Evolutionary conservation across 2,113 vertebrate species (phyloP).

Genomic region (Petroica traversi): DNA sequence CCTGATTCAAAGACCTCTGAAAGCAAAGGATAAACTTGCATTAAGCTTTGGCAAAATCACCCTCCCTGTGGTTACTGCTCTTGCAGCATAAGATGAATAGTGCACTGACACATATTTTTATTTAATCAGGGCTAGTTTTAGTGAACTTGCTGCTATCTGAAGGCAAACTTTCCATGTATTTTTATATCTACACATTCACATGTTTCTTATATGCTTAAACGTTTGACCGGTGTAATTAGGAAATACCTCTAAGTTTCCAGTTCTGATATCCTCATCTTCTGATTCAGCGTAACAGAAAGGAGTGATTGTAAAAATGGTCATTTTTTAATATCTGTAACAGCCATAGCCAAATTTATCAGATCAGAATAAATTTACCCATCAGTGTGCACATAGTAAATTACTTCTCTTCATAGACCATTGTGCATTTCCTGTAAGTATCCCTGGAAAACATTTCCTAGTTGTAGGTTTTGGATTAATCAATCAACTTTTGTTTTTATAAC

Average conservation of each 20-base stretch:
- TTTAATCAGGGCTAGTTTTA: not conserved
- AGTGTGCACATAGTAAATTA: not conserved
- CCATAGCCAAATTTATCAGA: not conserved
- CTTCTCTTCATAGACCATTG: not conserved
- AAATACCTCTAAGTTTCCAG: not conserved
- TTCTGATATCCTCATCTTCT: not conserved
- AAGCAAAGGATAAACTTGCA: not conserved
- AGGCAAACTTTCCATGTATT: not conserved
- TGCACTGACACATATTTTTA: not conserved
- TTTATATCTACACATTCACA: not conserved
- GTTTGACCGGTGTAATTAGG: not conserved
- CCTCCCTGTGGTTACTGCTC: not conserved
- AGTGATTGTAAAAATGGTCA: not conserved
- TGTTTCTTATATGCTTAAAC: not conserved
- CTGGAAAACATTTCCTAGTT: slow-evolving; percentile 45
- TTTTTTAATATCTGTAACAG: not conserved
- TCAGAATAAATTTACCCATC: not conserved
- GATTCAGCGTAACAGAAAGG: not conserved
- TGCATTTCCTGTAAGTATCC: slow-evolving; percentile 46
- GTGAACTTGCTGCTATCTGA: not conserved
- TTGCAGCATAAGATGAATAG: not conserved
- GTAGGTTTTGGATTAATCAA: slow-evolving; percentile 70
- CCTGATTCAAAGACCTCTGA: not conserved
- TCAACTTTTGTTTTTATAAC: slow-evolving; percentile 73
- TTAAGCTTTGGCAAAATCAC: not conserved